Evolutionary conservation across 2,888 invertebrate species (phyloP).

Genomic region (Neoscelio sp.): DNA sequence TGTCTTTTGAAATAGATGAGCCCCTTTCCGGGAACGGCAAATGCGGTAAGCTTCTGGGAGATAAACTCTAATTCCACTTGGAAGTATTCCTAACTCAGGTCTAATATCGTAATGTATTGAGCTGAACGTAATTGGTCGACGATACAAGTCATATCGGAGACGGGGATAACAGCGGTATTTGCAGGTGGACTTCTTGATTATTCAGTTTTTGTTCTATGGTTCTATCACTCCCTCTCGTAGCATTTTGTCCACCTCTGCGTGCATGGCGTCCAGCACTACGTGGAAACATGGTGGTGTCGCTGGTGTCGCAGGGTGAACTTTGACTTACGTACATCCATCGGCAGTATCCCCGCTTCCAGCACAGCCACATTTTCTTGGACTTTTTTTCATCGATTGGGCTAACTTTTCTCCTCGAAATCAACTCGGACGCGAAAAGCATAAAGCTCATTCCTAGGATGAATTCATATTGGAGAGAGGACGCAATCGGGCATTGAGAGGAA

Average conservation of each 20-base stretch:
- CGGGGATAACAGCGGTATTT: constrained; percentile 1
- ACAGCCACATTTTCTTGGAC: too few relatives aligned
- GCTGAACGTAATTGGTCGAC: not conserved
- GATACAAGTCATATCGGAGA: not conserved
- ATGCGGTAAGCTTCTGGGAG: not conserved
- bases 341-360: too few relatives aligned
- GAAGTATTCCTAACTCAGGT: not conserved
- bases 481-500: too few relatives aligned
- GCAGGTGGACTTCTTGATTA: too few relatives aligned
- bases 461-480: not conserved
- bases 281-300: not conserved
- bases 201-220: too few relatives aligned
- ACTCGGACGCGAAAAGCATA: not conserved
- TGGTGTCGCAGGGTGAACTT: too few relatives aligned
- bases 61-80: not conserved
- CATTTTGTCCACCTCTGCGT: not conserved
- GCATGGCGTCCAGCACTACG: constrained; percentile 2
- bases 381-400: too few relatives aligned
- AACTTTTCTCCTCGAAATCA: not conserved
- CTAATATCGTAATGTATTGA: not conserved
- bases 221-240: not conserved
- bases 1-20: not conserved
- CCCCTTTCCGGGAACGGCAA: constrained; percentile 11
- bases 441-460: constrained; percentile 4
- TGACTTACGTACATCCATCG: too few relatives aligned